Evolutionary conservation across 2,113 vertebrate genomes (phyloP).

Genomic region (Rhinogobius similis): DNA sequence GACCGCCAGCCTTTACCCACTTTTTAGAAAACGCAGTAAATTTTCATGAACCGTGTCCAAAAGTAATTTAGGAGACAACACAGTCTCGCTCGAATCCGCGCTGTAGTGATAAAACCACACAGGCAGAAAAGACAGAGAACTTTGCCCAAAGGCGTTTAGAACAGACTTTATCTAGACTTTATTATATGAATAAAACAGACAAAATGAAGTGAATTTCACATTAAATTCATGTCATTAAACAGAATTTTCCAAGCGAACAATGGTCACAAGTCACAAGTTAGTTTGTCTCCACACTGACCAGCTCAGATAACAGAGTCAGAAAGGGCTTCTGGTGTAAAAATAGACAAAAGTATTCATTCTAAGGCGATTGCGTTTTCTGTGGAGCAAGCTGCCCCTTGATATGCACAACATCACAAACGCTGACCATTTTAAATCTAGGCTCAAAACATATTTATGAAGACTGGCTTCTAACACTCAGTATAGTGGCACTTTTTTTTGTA

Average conservation of each 20-base stretch:
- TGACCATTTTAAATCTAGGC: no score
- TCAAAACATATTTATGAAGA: no score
- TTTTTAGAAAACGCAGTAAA: not conserved
- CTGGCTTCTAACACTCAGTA: no score
- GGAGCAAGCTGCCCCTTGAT: no score
- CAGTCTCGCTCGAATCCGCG: not conserved
- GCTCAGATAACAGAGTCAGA: no score
- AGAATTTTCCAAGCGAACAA: not conserved
- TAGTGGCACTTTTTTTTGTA: no score
- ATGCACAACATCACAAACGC: no score
- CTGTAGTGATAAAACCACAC: not conserved
- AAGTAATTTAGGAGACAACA: conserved; percentile 6
- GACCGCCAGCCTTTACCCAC: conserved; percentile 4
- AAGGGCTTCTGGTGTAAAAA: not conserved
- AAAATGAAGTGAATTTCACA: not conserved
- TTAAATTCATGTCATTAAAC: not conserved
- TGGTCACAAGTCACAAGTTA: not conserved
- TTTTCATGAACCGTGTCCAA: conserved; percentile 11
- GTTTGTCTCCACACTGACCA: no score
- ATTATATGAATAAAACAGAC: not conserved
- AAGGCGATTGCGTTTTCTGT: no score
- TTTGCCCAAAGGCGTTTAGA: conserved; percentile 2
- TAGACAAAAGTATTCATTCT: not conserved
- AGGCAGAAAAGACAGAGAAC: not conserved
- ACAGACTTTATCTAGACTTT: not conserved